Base-by-base conservation (phyloP, 2,113 vertebrate species). In the Empidonax traillii region DNA sequence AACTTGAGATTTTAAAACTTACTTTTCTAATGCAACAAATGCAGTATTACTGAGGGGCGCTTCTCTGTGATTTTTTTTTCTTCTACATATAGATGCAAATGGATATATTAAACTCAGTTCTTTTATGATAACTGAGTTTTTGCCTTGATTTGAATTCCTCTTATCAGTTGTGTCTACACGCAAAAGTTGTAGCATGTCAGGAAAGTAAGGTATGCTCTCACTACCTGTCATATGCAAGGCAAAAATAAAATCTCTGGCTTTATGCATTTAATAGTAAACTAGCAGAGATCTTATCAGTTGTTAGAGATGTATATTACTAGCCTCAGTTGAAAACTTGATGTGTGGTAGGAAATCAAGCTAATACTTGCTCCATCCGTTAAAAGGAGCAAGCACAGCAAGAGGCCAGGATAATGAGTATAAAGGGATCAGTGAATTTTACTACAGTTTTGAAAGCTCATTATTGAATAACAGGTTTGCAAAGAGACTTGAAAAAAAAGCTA, bases 351-450 rank as follows among this genome's bases (percentile, higher is more conserved):
- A 93, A 83, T 81, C 92, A 95, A 94, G 82, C 91, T 96, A 90
- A 75, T 94, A 80, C 25, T 85, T 95, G 81, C 63, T 89, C 37
- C 13, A 53, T 89, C 30, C 10, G 8, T 88, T 97, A 71, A 94
- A 95, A 94, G 90, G 51, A 78, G 44, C 28, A 20, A 89, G 55
- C 72, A 90, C 76, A 94, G 72, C 91, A 58, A 15, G 83, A 87
- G 85, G 56, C 58, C 37, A n/a, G 65, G 85, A 91, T 94, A 97
- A 97, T 90, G 59, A 83, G 31, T 91, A 96, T 84, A 91, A 96
- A 97, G 74, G 66, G 55, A 90, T 66, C 65, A 49, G 33, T 81
- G 76, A 84, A 58, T 85, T 96, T 95, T 94, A 85, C 93, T 91
- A 30, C 86, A 79, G 91, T 92, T 93, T 87, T 49, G 91, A 93